Conservation (phyloP, 2,888 invertebrate species). For the Drosophila paramelanica region DNA sequence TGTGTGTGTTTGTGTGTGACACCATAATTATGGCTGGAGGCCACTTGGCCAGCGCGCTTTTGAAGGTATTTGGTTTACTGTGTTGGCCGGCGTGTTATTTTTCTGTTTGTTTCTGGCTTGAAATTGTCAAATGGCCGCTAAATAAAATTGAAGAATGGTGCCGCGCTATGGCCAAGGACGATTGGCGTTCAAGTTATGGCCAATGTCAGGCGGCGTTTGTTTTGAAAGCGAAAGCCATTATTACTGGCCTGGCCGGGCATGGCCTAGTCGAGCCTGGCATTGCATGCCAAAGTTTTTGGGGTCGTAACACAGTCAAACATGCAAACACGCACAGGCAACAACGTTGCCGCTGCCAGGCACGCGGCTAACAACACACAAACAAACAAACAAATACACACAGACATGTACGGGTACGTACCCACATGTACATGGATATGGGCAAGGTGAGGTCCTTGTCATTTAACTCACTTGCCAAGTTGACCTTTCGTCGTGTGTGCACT, state of each 20-base stretch:
- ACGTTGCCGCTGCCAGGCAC: constrained; percentile 40
- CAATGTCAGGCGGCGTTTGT: constrained; percentile 64
- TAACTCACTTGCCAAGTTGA: constrained; percentile 74
- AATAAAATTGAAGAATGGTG: constrained; percentile 33
- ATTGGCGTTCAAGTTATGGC: constrained; percentile 55
- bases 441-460: constrained; percentile 77
- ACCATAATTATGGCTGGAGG: constrained; percentile 55
- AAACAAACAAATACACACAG: constrained; percentile 13
- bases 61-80: constrained; percentile 13
- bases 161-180: constrained; percentile 69
- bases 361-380: constrained; percentile 14
- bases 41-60: constrained; percentile 43
- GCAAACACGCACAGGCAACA: constrained; percentile 67
- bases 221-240: constrained; percentile 79
- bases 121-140: constrained; percentile 66
- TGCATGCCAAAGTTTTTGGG: constrained; percentile 72
- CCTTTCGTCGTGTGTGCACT: constrained; percentile 65
- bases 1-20: constrained; percentile 17
- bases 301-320: constrained; percentile 73
- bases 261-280: constrained; percentile 45
- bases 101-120: constrained; percentile 11
- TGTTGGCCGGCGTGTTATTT: constrained; percentile 40
- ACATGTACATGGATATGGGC: constrained; percentile 37
- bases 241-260: constrained; percentile 50
- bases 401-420: not conserved